Conservation (phyloP, 1,140 invertebrate genomes). For the Nasonia vitripennis region DNA sequence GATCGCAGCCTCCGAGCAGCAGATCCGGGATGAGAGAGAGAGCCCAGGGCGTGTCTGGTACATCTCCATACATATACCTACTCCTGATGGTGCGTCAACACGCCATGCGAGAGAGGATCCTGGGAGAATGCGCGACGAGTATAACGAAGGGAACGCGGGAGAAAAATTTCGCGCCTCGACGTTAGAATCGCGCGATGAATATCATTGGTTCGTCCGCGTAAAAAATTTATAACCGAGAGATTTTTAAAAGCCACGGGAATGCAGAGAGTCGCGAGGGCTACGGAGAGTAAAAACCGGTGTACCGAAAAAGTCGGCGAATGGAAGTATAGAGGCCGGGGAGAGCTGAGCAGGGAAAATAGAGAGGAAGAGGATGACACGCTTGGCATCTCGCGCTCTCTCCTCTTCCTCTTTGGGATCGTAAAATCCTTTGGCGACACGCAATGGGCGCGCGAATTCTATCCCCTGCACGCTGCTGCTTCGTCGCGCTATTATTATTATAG, state of each 20-base stretch:
- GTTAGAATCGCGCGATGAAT: neutral
- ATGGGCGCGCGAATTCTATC: slow-evolving; percentile 6
- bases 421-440: slow-evolving; percentile 19
- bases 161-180: neutral
- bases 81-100: slow-evolving; percentile 60
- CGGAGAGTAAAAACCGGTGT: neutral
- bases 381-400: neutral
- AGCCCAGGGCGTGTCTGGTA: slow-evolving; percentile 52
- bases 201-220: neutral
- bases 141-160: neutral
- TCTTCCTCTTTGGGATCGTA: slow-evolving; percentile 14
- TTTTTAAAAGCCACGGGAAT: neutral
- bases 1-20: slow-evolving; percentile 28
- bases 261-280: neutral
- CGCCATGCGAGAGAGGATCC: slow-evolving; percentile 48
- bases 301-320: neutral
- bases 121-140: slow-evolving; percentile 33
- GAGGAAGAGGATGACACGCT: neutral
- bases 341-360: neutral
- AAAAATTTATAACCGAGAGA: neutral
- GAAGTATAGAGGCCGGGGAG: neutral
- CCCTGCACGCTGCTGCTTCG: neutral
- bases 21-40: slow-evolving; percentile 9
- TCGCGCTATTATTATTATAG: slow-evolving; percentile 23
- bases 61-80: slow-evolving; percentile 53